phyloP scores from a whole-genome alignment of 2,888 invertebrate species.

The Tenodera sinensis region DNA sequence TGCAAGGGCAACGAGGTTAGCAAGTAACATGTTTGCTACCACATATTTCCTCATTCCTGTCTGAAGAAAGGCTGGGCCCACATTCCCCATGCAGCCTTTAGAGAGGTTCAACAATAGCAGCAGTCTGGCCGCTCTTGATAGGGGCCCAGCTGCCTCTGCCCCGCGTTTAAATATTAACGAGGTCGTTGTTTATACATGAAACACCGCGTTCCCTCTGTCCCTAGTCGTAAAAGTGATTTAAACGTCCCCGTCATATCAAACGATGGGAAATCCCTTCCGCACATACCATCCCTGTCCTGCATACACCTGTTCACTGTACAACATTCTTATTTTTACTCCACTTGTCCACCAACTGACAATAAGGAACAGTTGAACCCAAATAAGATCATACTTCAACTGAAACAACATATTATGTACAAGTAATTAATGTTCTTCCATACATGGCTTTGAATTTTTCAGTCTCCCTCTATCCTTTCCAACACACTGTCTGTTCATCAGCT shows the following conservation, averaged over 20 bases:
- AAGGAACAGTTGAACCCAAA: too few species aligned
- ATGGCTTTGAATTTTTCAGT: too few species aligned
- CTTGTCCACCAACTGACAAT: too few species aligned
- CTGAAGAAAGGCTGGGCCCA: not conserved
- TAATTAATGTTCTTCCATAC: too few species aligned
- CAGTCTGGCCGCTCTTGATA: not conserved
- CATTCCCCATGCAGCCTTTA: not conserved
- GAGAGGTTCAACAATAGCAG: not conserved
- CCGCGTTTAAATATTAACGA: not conserved
- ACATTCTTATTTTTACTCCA: not conserved
- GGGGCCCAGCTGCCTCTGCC: not conserved
- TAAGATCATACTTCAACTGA: too few species aligned
- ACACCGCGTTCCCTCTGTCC: not conserved
- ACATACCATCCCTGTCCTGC: not conserved
- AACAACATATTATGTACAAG: too few species aligned
- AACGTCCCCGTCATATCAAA: slow-evolving; percentile 2
- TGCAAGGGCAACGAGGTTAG: too few species aligned
- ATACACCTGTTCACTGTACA: not conserved
- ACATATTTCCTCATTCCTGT: not conserved
- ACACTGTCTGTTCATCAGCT: too few species aligned
- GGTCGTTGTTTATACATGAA: not conserved
- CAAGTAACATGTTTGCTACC: too few species aligned
- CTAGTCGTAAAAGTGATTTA: slow-evolving; percentile 8
- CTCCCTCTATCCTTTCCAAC: too few species aligned
- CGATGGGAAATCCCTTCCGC: not conserved